Percentiles rank a stretch among this genome's conserved stretches.
Evolutionary conservation across 2,888 invertebrate genomes (phyloP).

Genomic region (Trachelus troglodyta): DNA sequence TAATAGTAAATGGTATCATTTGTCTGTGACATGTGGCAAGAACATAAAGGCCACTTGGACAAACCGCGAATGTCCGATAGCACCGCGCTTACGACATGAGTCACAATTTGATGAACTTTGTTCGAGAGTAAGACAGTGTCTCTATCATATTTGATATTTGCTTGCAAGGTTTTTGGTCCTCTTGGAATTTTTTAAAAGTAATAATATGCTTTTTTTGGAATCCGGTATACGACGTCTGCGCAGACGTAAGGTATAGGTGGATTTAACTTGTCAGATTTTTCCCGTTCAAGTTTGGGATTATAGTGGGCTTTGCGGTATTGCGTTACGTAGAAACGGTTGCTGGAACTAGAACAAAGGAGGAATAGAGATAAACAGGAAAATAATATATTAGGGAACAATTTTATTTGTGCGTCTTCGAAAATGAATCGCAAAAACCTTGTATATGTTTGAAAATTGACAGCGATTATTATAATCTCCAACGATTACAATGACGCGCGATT

Average conservation of each 20-base stretch:
- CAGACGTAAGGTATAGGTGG: background rate
- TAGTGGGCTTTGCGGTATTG: background rate
- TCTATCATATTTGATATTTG: slow-evolving; percentile 4
- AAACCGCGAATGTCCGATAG: background rate
- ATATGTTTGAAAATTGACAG: background rate
- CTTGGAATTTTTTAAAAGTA: background rate
- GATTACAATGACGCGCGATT: background rate
- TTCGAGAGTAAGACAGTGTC: background rate
- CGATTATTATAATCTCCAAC: background rate
- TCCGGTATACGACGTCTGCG: background rate
- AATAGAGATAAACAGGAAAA: background rate
- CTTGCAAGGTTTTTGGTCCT: background rate
- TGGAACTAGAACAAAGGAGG: background rate
- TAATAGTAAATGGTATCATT: background rate
- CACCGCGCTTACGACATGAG: background rate
- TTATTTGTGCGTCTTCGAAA: background rate
- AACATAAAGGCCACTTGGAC: background rate
- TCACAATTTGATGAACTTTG: slow-evolving; percentile 2
- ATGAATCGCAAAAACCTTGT: background rate
- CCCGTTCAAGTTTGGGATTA: background rate
- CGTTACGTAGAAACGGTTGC: background rate
- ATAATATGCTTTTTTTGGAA: background rate
- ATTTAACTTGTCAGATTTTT: background rate
- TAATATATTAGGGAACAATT: no score
- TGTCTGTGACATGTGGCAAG: background rate